phyloP scores from a whole-genome alignment of 2,113 vertebrate species.

The Choloepus hoffmanni region DNA sequence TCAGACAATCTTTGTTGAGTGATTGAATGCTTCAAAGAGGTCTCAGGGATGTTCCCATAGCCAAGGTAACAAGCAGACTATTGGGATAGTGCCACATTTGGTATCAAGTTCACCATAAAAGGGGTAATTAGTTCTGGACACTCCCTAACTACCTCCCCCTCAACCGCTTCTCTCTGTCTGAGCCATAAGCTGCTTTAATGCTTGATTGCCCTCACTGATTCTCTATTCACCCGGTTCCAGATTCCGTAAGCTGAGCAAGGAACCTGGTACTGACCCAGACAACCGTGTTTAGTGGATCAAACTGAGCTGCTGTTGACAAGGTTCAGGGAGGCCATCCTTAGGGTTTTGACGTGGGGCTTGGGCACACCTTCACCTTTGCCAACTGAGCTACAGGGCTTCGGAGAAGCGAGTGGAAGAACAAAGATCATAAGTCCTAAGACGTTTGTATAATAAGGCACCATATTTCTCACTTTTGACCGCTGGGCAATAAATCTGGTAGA shows the following conservation, averaged over 20 bases:
- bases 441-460: neutral
- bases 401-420: neutral
- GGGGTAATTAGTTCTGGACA: slow-evolving; percentile 70
- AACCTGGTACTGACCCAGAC: slow-evolving; percentile 4
- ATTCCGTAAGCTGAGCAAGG: slow-evolving; percentile 53
- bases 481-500: neutral
- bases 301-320: neutral
- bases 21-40: slow-evolving; percentile 5
- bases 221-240: neutral
- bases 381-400: neutral
- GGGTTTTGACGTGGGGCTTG: neutral
- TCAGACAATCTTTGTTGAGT: slow-evolving; percentile 6
- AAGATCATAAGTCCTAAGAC: neutral
- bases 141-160: slow-evolving; percentile 66
- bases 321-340: neutral
- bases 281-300: neutral
- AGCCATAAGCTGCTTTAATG: slow-evolving; percentile 76
- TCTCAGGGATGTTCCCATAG: slow-evolving; percentile 49
- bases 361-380: neutral
- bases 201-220: slow-evolving; percentile 38
- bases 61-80: slow-evolving; percentile 52
- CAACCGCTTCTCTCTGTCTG: slow-evolving; percentile 69
- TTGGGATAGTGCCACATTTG: slow-evolving; percentile 76
- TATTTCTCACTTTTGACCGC: neutral
- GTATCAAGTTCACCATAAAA: slow-evolving; percentile 72